These are phyloP conservation scores for Pollenia griseotomentosa DNA, from an alignment of 2,888 invertebrate genomes.

Conservation along the genomic window DNA sequence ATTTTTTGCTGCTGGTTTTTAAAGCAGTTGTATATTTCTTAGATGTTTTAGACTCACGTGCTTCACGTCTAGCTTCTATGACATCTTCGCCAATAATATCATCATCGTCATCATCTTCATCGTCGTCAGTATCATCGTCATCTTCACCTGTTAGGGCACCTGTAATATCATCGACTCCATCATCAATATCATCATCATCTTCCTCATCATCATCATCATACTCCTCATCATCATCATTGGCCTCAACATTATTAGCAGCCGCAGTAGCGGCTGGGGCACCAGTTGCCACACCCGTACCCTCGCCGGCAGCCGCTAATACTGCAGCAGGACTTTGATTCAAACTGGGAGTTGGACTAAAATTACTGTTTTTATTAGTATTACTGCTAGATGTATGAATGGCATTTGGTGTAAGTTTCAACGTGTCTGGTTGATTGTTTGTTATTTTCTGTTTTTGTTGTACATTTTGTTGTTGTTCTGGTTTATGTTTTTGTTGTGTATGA, in stretches of 20 bases:
- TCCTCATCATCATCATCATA: conserved; percentile 87
- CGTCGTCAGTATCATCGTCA: conserved; percentile 87
- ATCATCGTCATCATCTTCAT: conserved; percentile 88
- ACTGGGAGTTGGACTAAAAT: conserved; percentile 65
- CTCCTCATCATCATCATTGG: conserved; percentile 86
- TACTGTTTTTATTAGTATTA: conserved; percentile 74
- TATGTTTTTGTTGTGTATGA: conserved; percentile 71
- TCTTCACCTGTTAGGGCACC: conserved; percentile 88
- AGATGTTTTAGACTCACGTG: conserved; percentile 91
- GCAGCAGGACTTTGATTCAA: conserved; percentile 76
- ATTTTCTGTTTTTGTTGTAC: conserved; percentile 68
- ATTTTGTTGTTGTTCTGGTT: conserved; percentile 71
- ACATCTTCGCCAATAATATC: conserved; percentile 87
- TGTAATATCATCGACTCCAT: conserved; percentile 88
- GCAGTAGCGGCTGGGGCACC: conserved; percentile 66
- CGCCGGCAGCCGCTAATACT: conserved; percentile 73
- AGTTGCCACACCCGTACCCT: not conserved
- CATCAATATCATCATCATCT: conserved; percentile 83
- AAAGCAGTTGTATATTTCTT: conserved; percentile 77
- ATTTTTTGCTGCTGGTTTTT: conserved; percentile 81
- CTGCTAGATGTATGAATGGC: conserved; percentile 70
- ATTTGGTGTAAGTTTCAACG: conserved; percentile 73
- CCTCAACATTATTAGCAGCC: conserved; percentile 75
- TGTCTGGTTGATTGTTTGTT: conserved; percentile 65
- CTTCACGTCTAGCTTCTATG: conserved; percentile 87